Conservation (phyloP, 2,888 invertebrate species). For the Blera fallax region DNA sequence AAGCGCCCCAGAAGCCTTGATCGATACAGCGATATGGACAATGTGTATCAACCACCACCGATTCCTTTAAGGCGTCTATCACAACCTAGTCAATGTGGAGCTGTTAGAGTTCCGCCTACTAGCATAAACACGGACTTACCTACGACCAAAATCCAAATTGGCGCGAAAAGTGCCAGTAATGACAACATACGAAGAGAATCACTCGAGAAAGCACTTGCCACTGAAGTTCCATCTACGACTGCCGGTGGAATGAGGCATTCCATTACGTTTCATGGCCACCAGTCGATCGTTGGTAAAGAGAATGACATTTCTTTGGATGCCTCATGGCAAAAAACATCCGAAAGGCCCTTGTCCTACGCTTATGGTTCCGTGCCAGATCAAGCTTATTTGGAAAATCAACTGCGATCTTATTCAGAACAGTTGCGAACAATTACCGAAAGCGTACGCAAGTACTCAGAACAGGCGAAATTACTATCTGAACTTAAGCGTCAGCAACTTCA, state of each 20-base stretch:
- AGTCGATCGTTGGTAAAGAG: conserved; percentile 69
- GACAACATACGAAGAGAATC: conserved; percentile 77
- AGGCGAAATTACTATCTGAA: conserved; percentile 81
- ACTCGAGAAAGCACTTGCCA: background rate
- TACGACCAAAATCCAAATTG: conserved; percentile 47
- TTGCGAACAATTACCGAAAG: conserved; percentile 81
- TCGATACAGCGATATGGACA: conserved; percentile 78
- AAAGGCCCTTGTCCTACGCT: conserved; percentile 80
- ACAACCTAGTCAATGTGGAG: conserved; percentile 54
- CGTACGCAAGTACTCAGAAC: conserved; percentile 81
- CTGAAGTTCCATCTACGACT: background rate
- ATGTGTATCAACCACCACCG: conserved; percentile 78
- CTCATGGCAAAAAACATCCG: conserved; percentile 74
- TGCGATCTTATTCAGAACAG: conserved; percentile 81
- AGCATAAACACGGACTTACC: conserved; percentile 5
- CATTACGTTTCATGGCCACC: conserved; percentile 80
- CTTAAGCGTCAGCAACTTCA: conserved; percentile 80
- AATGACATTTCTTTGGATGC: conserved; percentile 38
- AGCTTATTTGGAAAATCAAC: conserved; percentile 81
- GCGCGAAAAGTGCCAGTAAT: conserved; percentile 78
- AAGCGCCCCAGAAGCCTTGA: conserved; percentile 81
- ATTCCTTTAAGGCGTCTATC: conserved; percentile 78
- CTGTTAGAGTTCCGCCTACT: background rate
- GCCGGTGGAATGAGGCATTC: conserved; percentile 79
- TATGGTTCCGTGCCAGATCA: conserved; percentile 80